Percentiles rank a stretch among this genome's conserved stretches.
Conservation (phyloP, 2,888 invertebrate species). For the Ephialtes manifestator region DNA sequence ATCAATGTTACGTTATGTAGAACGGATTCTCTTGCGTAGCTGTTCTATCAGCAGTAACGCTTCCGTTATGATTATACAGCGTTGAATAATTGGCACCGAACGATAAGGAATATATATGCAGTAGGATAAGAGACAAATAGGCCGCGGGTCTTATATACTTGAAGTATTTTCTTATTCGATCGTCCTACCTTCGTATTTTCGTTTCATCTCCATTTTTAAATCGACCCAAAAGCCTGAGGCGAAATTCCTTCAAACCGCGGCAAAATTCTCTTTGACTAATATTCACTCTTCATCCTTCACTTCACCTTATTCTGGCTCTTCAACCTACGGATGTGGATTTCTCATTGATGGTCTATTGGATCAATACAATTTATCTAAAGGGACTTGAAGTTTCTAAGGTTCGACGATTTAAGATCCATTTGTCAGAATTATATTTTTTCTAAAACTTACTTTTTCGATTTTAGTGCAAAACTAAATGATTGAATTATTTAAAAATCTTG, state of each 20-base stretch:
- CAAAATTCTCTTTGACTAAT: background rate
- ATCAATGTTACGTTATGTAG: constrained; percentile 13
- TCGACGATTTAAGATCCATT: background rate
- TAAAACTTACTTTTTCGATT: background rate
- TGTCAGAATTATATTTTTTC: background rate
- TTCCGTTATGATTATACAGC: constrained; percentile 17
- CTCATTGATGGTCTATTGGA: background rate
- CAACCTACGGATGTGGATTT: background rate
- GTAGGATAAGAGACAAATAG: background rate
- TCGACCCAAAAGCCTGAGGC: background rate
- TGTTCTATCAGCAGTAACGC: background rate
- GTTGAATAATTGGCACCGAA: background rate
- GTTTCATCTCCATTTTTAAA: constrained; percentile 17
- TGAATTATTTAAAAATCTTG: too few species aligned
- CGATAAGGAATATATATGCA: background rate
- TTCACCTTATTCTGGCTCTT: background rate
- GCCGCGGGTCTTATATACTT: constrained; percentile 12
- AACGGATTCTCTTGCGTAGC: background rate
- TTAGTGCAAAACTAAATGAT: background rate
- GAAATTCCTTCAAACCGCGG: background rate
- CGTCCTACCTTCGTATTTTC: constrained; percentile 20
- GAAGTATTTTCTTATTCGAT: background rate
- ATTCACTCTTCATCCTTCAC: background rate
- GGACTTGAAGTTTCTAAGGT: background rate
- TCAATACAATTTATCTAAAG: background rate